Base-by-base conservation (phyloP, 2,888 invertebrate genomes). In the Drosophila setosimentum region DNA sequence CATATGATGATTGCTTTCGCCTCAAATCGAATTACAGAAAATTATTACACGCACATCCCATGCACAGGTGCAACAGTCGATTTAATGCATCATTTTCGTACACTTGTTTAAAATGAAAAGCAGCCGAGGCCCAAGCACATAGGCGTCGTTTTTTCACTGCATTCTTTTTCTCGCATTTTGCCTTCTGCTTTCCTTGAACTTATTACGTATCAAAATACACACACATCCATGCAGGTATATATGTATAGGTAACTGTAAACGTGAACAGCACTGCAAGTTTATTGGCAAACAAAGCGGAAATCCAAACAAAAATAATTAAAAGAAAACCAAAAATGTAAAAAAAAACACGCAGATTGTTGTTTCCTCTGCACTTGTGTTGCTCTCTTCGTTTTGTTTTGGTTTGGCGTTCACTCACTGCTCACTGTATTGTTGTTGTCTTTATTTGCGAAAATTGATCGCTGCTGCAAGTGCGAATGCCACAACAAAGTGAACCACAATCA, bases 391-490 rank as follows among this genome's bases (percentile, higher is more conserved):
- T 32, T 51, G 50, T 55, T 62, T 29, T 33, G 50, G n/a, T 42
- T 62, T 30, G 29, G 29, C 55, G 29, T 29, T 65, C 35, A 37
- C 35, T 64, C 55, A 68, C 57, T 70, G 54, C 45, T 45, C 7
- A 45, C 45, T 45, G 45, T 45, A 45, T 45, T 37, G 40, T 53
- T 54, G 65, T 68, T 71, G 74, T 66, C 71, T 82, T 65, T 83
- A 74, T 75, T 80, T 72, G 73, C 66, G 65, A 62, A 66, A 74
- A 82, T 82, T 84, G 74, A 84, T 82, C 82, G 82, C 66, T 79
- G 76, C 76, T 68, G 80, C 54, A 54, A 50, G 50, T 59, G 68
- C 68, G 66, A 82, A 76, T 82, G 68, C 82, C 82, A 84, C 67
- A 77, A 82, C 85, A 83, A 80, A 73, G 66, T 66, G 62, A 68